Conservation (phyloP, 2,113 vertebrate species). For the Alaudala cheleensis region DNA sequence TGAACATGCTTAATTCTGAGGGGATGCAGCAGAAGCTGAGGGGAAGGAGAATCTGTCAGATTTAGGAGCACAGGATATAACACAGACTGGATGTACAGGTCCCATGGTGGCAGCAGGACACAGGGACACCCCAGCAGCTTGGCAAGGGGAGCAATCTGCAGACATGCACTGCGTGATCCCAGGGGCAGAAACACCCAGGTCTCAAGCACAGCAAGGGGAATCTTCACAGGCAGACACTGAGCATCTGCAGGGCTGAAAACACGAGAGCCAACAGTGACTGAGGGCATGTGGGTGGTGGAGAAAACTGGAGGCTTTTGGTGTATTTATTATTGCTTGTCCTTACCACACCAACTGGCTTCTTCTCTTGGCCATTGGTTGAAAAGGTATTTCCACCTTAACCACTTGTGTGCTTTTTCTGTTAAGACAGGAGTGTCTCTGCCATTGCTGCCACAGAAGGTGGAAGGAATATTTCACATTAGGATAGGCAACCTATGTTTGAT, state of each 20-base stretch:
- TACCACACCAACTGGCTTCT: neutral
- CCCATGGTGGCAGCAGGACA: neutral
- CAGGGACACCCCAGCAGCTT: neutral
- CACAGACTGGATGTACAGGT: neutral
- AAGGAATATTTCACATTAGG: neutral
- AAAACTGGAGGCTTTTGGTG: neutral
- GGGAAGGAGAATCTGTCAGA: neutral
- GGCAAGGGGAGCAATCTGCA: neutral
- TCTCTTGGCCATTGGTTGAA: neutral
- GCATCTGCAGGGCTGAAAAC: slow-evolving; percentile 11
- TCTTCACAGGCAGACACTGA: neutral
- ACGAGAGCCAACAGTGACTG: neutral
- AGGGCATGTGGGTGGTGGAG: neutral
- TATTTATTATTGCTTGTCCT: neutral
- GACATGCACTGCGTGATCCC: neutral
- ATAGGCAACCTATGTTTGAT: neutral
- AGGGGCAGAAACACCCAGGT: neutral
- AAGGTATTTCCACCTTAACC: neutral
- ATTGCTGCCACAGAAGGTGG: neutral
- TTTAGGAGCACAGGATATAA: neutral
- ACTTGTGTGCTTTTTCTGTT: neutral
- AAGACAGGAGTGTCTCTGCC: neutral
- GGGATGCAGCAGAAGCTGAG: neutral
- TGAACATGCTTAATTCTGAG: neutral
- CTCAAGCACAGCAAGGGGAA: neutral